Conservation (phyloP, 2,888 invertebrate species). For the Trichogramma evanescens region DNA sequence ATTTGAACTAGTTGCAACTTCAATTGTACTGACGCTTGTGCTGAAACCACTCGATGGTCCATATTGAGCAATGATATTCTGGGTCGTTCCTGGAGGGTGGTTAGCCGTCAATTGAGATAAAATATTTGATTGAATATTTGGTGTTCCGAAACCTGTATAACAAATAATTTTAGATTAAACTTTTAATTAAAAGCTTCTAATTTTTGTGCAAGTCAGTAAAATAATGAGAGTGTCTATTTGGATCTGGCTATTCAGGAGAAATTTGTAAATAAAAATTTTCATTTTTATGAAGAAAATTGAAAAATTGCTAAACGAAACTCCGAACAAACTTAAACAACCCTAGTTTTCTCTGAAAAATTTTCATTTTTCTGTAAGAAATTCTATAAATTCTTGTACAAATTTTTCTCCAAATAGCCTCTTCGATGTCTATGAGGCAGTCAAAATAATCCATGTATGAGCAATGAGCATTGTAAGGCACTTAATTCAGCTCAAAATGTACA, state of each 20-base stretch:
- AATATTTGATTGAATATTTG: slow-evolving; percentile 44
- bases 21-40: slow-evolving; percentile 45
- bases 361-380: too few relatives aligned
- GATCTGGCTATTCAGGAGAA: not conserved
- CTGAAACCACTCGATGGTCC: slow-evolving; percentile 43
- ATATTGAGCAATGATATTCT: slow-evolving; percentile 45
- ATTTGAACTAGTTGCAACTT: slow-evolving; percentile 56
- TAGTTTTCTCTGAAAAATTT: too few relatives aligned
- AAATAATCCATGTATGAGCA: too few relatives aligned
- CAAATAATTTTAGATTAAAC: not conserved
- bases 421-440: too few relatives aligned
- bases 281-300: too few relatives aligned
- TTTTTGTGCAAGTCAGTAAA: not conserved
- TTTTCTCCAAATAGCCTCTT: too few relatives aligned
- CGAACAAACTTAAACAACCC: too few relatives aligned
- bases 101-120: slow-evolving; percentile 39
- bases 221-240: not conserved
- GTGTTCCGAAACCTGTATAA: slow-evolving; percentile 39
- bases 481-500: too few relatives aligned
- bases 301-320: too few relatives aligned
- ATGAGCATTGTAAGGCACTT: too few relatives aligned
- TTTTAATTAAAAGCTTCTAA: not conserved
- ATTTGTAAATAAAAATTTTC: not conserved
- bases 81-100: slow-evolving; percentile 40
- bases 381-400: too few relatives aligned